Conservation (phyloP, 2,797 vertebrate genomes). For the Malacoraja senta region DNA sequence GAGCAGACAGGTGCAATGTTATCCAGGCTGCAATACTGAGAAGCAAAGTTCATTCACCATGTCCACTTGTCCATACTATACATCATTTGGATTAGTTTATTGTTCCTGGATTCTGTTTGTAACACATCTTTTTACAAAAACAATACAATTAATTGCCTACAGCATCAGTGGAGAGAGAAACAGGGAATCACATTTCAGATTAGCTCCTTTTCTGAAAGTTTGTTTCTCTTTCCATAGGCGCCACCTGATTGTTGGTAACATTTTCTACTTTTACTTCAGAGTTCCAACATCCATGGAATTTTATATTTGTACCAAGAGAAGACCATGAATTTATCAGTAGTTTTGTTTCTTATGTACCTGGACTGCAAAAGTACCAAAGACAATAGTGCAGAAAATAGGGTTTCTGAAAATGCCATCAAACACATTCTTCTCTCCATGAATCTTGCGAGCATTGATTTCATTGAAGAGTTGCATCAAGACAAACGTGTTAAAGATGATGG, state of each 20-base stretch:
- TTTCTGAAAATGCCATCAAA: constrained; percentile 94
- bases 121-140: neutral
- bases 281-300: too few relatives aligned
- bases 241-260: neutral
- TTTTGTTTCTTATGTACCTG: constrained; percentile 65
- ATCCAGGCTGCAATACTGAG: neutral
- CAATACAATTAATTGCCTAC: neutral
- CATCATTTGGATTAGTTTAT: neutral
- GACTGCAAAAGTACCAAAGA: constrained; percentile 83
- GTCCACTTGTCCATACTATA: neutral
- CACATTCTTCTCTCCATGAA: constrained; percentile 94
- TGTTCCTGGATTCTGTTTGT: neutral
- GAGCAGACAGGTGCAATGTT: neutral
- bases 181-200: too few relatives aligned
- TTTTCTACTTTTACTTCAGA: too few relatives aligned
- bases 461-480: constrained; percentile 99
- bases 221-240: neutral
- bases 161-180: too few relatives aligned
- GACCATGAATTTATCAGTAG: neutral
- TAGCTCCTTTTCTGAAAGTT: too few relatives aligned
- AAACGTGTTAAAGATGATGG: constrained; percentile 98
- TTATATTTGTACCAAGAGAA: neutral
- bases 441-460: constrained; percentile 94
- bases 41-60: neutral
- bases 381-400: constrained; percentile 94